Base-by-base conservation (phyloP, 2,888 invertebrate genomes). In the Sipha maydis region DNA sequence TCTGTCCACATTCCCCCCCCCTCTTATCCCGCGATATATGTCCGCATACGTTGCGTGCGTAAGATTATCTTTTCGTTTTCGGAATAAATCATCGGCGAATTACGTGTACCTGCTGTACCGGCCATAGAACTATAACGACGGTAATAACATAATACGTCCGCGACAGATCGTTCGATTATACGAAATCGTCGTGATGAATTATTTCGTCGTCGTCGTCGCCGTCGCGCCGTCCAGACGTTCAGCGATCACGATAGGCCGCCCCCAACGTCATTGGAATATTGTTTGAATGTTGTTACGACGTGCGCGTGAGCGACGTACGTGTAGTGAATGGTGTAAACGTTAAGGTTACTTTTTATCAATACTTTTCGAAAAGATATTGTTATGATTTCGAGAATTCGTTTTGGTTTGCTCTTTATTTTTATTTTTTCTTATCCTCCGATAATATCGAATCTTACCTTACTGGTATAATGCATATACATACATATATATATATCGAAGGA, bases 81-180 rank as follows among this genome's bases (percentile, higher is more conserved):
- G 56, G 86, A 86, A 86, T 86, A 86, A 86, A 86, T 79, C 86
- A 79, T 73, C 38, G 54, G 48, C 31, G 28, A 28, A 80, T 80
- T 80, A 80, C 79, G 41, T 4, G 7, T 61, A 61, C 61, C 61
- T 25, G 56, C 56, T 4, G 61, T 11, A 48, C 1, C 48, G 14
- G 14, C 48, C 48, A 1, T 48, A 48, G 1, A 48, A 14, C 2
- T 1, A 48, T 48, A 48, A 48, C 14, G 14, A 41, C 41, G 11
- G 8, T 41, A 41, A 41, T 41, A 41, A 41, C 8, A 14, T 14
- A 14, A 14, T 48, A 14, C 4, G 61, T 38, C 34, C n/a, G 54
- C 69, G 77, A 85, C 77, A 54, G 78, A 85, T 85, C 48, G 85
- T 69, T 69, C 54, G 85, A 85, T 84, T 73, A 48, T 61, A 61